Evolutionary conservation across 1,140 invertebrate species (phyloP), one percentile per base, ranked within the genome.

Genomic region (Bombyx mandarina): DNA sequence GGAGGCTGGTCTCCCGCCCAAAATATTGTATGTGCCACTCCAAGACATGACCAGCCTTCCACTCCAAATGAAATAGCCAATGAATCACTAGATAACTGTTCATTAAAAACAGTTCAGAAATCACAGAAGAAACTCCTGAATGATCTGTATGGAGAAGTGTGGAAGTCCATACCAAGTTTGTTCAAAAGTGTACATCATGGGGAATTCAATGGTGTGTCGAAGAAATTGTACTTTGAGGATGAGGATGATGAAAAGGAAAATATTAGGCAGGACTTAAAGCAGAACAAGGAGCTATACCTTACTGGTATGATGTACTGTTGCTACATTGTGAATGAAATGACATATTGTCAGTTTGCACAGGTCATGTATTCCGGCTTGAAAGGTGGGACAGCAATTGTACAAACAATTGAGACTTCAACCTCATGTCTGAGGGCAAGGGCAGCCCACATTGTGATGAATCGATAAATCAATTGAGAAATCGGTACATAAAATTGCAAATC

Each of bases 1-100:
- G 75, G 68, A 8, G 79, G 77, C 4, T 86, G 83, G 83, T 85
- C 83, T 6, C 83, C 82, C n/a, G 73, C 75, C 0, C 83, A 86
- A 58, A 73, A 71, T 47, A 83, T 82, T 12, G 58, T 83, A n/a
- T 75, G 72, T 58, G 80, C 77, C 1, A 77, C 76, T 51, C 80
- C 83, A 7, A 77, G 60, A 66, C 60, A 73, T 42, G 65, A 78
- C 44, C 62, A 47, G 69, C 1, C 83, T 26, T 76, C 81, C 0
- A 83, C 77, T 48, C 77, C 80, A 5, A 70, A 70, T 64, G 80
- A 86, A 43, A 58, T 73, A 63, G 68, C 71, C 5, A 79, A 84
- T 47, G 75, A 79, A 56, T 85, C 78, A 1, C 54, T 66, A 51
- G 77, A 85, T 60, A 62, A 82, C 50, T 87, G 84, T 49, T 79